Conservation (phyloP, 2,113 vertebrate species). For the Apistogramma diplotaenia region DNA sequence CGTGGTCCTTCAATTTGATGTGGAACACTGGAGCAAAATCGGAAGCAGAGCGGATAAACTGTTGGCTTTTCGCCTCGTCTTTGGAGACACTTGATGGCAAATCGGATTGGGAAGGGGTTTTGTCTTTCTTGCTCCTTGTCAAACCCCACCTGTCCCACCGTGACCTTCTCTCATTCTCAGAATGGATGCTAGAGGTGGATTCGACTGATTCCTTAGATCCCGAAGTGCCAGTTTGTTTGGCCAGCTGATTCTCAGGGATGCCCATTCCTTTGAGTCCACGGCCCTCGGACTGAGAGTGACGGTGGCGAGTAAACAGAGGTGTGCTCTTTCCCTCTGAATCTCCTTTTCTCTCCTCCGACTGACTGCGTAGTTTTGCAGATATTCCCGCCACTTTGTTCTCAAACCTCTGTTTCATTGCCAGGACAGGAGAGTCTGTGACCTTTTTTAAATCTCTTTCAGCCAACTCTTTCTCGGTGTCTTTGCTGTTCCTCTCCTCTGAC, state of each 20-base stretch:
- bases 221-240: conserved; percentile 59
- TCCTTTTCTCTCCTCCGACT: conserved; percentile 79
- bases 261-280: conserved; percentile 82
- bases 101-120: conserved; percentile 80
- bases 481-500: conserved; percentile 79
- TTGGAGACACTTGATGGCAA: conserved; percentile 71
- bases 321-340: conserved; percentile 70
- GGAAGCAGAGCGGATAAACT: conserved; percentile 80
- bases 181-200: conserved; percentile 81
- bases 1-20: conserved; percentile 92
- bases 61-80: conserved; percentile 76
- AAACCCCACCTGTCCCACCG: conserved; percentile 92
- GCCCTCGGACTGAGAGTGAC: conserved; percentile 86
- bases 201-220: conserved; percentile 87
- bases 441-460: conserved; percentile 46
- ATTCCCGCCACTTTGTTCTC: conserved; percentile 84
- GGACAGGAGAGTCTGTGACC: conserved; percentile 78
- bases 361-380: conserved; percentile 82
- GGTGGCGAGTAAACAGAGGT: conserved; percentile 80
- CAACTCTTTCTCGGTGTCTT: conserved; percentile 57
- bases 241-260: conserved; percentile 83
- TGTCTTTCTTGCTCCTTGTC: conserved; percentile 84
- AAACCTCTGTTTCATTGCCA: conserved; percentile 83
- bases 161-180: conserved; percentile 74
- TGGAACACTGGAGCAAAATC: conserved; percentile 95